Conservation (phyloP, 2,113 vertebrate genomes). For the Anguilla rostrata region DNA sequence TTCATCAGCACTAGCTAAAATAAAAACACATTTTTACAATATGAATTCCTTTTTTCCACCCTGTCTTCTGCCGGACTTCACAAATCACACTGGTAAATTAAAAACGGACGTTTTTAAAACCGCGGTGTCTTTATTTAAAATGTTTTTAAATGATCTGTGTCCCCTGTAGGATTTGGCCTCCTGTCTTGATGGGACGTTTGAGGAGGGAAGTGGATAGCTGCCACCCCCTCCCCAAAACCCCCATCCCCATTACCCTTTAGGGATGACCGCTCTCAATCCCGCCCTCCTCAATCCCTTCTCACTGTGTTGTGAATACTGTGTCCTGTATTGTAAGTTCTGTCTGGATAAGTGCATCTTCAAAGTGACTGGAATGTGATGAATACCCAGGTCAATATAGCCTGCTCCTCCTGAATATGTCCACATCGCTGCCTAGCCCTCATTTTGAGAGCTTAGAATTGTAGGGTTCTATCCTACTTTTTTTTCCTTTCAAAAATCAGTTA, state of each 20-base stretch:
- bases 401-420: no score
- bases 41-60: neutral
- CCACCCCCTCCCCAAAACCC: neutral
- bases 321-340: no score
- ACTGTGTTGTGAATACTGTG: constrained; percentile 26
- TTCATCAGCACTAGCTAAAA: neutral
- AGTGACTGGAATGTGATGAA: no score
- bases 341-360: no score
- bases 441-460: no score
- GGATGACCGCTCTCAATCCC: constrained; percentile 14
- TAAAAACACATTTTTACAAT: neutral
- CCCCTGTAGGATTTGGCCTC: neutral
- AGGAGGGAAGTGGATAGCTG: neutral
- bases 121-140: neutral
- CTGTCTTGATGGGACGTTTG: neutral
- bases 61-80: neutral
- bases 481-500: no score
- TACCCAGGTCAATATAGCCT: no score
- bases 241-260: constrained; percentile 1
- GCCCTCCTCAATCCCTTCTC: constrained; percentile 44
- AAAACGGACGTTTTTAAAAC: neutral
- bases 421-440: no score
- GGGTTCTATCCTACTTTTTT: no score
- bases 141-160: neutral
- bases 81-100: neutral